phyloP scores from a whole-genome alignment of 2,113 vertebrate genomes.

The Anser brachyrhynchus region DNA sequence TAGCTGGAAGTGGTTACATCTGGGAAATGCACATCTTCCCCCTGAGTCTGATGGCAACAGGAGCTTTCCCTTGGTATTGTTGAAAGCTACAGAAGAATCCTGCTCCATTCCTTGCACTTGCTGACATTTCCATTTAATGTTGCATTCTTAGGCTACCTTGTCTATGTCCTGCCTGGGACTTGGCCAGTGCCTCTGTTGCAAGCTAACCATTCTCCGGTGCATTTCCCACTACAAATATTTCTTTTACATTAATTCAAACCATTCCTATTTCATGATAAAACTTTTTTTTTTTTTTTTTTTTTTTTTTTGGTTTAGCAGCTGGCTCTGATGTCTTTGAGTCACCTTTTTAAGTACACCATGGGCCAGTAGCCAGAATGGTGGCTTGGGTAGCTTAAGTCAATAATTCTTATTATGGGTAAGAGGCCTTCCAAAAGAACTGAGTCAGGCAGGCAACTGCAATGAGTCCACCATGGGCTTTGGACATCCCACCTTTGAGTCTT shows the following conservation, averaged over 20 bases:
- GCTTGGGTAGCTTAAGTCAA: not conserved
- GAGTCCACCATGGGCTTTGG: not conserved
- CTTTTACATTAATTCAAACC: not conserved
- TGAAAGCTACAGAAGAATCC: not conserved
- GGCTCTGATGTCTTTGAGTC: not conserved
- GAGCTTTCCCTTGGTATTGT: not conserved
- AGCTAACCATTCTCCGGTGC: not conserved
- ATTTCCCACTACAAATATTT: not conserved
- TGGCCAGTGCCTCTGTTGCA: not conserved
- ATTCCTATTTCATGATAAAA: not conserved
- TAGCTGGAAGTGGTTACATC: not conserved
- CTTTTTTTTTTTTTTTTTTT: too few relatives aligned
- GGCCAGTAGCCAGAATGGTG: not conserved
- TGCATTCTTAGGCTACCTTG: not conserved
- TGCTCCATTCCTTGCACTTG: not conserved
- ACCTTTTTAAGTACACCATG: not conserved
- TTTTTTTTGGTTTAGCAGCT: not conserved
- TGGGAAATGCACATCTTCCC: not conserved
- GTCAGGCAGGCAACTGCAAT: not conserved
- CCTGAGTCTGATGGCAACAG: not conserved
- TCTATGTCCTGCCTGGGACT: not conserved
- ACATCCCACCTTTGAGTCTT: not conserved
- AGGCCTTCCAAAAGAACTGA: not conserved
- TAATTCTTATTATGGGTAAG: not conserved
- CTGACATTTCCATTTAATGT: not conserved